phyloP scores from a whole-genome alignment of 2,888 invertebrate species.

The Itoplectis maculator region DNA sequence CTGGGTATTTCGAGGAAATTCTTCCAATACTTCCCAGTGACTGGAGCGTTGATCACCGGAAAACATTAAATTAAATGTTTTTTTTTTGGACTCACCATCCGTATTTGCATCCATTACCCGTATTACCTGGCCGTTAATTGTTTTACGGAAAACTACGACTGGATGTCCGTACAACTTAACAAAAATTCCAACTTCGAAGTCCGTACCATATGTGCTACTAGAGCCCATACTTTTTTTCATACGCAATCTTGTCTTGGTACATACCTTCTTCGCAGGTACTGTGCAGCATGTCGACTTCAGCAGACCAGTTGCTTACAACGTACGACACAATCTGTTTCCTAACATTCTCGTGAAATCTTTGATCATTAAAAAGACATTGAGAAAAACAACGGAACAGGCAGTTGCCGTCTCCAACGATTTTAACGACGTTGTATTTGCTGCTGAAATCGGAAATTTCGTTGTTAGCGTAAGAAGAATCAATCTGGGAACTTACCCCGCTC shows the following conservation, averaged over 20 bases:
- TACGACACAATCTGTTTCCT: constrained; percentile 14
- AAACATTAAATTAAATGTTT: constrained; percentile 15
- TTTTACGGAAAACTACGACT: neutral
- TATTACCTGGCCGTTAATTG: neutral
- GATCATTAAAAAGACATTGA: neutral
- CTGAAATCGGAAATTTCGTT: neutral
- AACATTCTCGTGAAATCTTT: neutral
- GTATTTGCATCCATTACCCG: neutral
- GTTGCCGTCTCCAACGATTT: constrained; percentile 24
- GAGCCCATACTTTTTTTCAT: constrained; percentile 27
- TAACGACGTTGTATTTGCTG: neutral
- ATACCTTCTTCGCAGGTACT: neutral
- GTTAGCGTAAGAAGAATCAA: neutral
- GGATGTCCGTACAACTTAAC: neutral
- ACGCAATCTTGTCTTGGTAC: constrained; percentile 13
- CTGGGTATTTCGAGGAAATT: neutral
- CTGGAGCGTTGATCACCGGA: constrained; percentile 4
- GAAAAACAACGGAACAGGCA: constrained; percentile 33
- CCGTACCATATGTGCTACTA: constrained; percentile 35
- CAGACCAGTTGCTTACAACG: neutral
- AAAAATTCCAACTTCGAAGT: constrained; percentile 41
- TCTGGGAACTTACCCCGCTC: neutral
- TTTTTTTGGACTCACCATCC: neutral
- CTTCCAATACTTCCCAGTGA: constrained; percentile 23
- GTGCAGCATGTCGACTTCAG: neutral